Base-by-base conservation (phyloP, 2,888 invertebrate genomes). In the Trachelus iudaicus region DNA sequence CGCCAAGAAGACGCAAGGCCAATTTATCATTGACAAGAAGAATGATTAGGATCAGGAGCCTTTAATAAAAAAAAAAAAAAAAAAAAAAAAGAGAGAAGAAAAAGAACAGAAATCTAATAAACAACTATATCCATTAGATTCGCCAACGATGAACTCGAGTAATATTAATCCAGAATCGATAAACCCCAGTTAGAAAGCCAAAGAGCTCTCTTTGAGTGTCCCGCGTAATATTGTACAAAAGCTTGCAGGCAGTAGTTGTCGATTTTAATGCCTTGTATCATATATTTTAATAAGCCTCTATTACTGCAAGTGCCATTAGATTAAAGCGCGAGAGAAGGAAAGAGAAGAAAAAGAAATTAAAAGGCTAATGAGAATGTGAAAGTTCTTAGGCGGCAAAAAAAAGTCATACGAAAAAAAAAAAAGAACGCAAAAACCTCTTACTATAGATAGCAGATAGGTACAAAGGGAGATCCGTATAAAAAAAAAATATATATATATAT, bases 271-370 rank as follows among this genome's bases (percentile, higher is more conserved):
- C 71, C 30, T 71, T 34, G 71, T 33, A 71, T 71, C 23, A 71
- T 71, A 71, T 71, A 71, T 71, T 71, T 71, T 71, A 56, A 56
- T 71, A 71, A 71, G 31, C 71, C 33, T 34, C 31, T 71, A 71
- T 71, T 71, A 71, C 71, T 71, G 31, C 71, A 71, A 71, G 71
- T 71, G 71, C 71, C 71, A 34, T 71, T 71, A 71, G 71, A 71
- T 71, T 56, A 56, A 56, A 15, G 40, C 56, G 56, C 56, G 56
- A 23, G 56, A 23, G 2, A 23, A 56, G 23, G 23, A 56, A 56
- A 9, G 56, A 56, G 23, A 40, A 15, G 40, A 9, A 56, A 40
- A 40, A 23, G 0, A 23, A 15, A 37, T 37, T 2, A 56, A 56
- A 56, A 56, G 56, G 23, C 2, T 56, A 56, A 56, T 23, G 23